phyloP scores from a whole-genome alignment of 64 coral and sea anemone species.

The Actinia tenebrosa region DNA sequence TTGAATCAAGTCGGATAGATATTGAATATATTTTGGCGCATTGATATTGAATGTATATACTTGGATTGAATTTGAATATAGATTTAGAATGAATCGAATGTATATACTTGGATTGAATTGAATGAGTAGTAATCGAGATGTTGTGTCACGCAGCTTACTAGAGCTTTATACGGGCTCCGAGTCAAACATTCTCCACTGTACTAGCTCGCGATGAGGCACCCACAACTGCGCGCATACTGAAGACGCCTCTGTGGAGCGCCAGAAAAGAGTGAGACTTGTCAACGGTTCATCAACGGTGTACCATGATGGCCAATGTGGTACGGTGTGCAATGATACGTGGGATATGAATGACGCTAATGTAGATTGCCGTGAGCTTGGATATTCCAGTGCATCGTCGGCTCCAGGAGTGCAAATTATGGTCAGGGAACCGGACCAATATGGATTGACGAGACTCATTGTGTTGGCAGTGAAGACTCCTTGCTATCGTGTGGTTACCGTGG shows the following conservation, averaged over 20 bases:
- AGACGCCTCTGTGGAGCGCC: conserved; percentile 15
- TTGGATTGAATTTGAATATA: no score
- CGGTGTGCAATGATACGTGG: conserved; percentile 34
- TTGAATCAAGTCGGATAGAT: no score
- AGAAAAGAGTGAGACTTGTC: neutral
- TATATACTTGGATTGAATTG: no score
- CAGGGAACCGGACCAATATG: neutral
- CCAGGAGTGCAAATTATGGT: neutral
- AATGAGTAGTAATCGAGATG: no score
- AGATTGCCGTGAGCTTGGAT: conserved; percentile 41
- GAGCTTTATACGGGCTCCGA: neutral
- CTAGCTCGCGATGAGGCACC: neutral
- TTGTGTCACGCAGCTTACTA: no score
- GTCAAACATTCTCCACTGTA: neutral
- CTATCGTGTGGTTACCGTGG: neutral
- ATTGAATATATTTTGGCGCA: no score
- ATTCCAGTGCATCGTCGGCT: conserved; percentile 9
- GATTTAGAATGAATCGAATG: no score
- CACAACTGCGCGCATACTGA: conserved; percentile 1
- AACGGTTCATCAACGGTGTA: conserved; percentile 14
- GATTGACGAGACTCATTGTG: neutral
- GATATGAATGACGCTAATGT: conserved; percentile 46
- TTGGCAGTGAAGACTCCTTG: conserved; percentile 7
- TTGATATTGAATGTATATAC: no score
- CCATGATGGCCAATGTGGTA: conserved; percentile 21